A percentile compares a stretch with the other conserved stretches of the same genome.
phyloP scores from a whole-genome alignment of 2,113 vertebrate genomes.

The Prionailurus bengalensis region DNA sequence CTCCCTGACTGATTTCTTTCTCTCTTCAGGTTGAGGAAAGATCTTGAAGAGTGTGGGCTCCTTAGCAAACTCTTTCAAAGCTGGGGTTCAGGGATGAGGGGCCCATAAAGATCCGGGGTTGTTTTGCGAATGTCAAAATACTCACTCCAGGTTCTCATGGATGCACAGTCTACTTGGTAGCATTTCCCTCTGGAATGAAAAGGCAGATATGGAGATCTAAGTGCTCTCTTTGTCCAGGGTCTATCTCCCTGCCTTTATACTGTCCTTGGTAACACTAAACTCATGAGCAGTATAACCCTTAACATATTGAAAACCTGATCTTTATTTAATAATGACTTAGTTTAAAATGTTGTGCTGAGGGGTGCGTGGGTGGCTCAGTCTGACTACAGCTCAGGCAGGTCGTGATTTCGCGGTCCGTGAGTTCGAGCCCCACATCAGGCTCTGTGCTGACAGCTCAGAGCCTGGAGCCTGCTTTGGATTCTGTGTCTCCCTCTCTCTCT shows the following conservation, averaged over 20 bases:
- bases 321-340: not conserved
- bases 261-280: not conserved
- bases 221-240: not conserved
- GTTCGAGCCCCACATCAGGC: too few relatives aligned
- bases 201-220: rapidly evolving
- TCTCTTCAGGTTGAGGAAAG: not conserved
- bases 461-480: too few relatives aligned
- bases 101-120: too few relatives aligned
- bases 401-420: too few relatives aligned
- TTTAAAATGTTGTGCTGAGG: not conserved
- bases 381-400: too few relatives aligned
- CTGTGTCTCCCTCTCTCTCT: too few relatives aligned
- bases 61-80: not conserved
- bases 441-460: too few relatives aligned
- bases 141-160: not conserved
- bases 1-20: not conserved
- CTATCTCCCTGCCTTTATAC: not conserved
- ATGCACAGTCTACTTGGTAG: rapidly evolving
- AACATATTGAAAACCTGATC: not conserved
- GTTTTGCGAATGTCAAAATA: not conserved
- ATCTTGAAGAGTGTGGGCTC: not conserved
- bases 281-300: not conserved
- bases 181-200: not conserved
- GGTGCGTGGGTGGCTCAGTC: too few relatives aligned
- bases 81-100: rapidly evolving